These are phyloP conservation scores for Diglossa brunneiventris DNA, from an alignment of 2,113 vertebrate species.

Conservation along the genomic window DNA sequence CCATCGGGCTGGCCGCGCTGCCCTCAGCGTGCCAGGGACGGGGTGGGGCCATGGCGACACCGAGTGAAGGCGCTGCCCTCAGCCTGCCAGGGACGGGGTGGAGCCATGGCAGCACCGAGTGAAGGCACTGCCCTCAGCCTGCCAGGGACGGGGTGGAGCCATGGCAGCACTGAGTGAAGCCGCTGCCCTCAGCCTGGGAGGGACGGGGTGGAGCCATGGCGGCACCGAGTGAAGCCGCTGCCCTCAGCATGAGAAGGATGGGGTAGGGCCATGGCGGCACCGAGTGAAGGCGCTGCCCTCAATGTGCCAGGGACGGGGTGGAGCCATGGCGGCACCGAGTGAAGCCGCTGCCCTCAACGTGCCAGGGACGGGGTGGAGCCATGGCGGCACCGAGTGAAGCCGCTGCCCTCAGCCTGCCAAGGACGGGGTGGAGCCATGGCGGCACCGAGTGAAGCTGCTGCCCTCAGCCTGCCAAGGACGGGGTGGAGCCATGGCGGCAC, in stretches of 20 bases:
- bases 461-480: no score
- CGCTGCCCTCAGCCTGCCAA: no score
- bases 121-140: rapidly evolving
- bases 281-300: background rate
- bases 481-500: no score
- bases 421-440: no score
- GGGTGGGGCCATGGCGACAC: background rate
- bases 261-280: rapidly evolving
- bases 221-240: background rate
- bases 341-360: background rate
- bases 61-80: background rate
- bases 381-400: no score
- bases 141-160: background rate
- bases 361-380: background rate
- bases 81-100: rapidly evolving
- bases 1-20: constrained; percentile 70
- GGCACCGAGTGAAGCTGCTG: no score
- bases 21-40: background rate
- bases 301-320: rapidly evolving
- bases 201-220: rapidly evolving
- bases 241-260: background rate
- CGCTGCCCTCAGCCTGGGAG: background rate
- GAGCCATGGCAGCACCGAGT: background rate
- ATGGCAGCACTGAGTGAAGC: background rate
- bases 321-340: rapidly evolving